Percentiles rank a stretch among this genome's conserved stretches.
Evolutionary conservation across 1,140 invertebrate species (phyloP).

Genomic region (Ladona fulva): DNA sequence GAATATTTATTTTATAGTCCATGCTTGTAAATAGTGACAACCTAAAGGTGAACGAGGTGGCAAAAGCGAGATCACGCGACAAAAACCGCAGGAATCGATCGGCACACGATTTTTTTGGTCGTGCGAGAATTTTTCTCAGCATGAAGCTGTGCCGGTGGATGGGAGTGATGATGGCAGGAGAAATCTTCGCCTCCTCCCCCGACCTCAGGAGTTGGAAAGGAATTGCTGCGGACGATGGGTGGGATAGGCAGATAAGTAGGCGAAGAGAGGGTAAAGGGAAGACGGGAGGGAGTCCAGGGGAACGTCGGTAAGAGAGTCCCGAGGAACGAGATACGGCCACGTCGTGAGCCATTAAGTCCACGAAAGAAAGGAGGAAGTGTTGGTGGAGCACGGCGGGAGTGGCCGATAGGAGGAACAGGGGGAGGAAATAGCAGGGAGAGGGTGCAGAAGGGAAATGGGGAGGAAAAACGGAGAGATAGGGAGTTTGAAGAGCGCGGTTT

Average conservation of each 20-base stretch:
- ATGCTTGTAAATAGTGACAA: no score
- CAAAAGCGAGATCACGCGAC: no score
- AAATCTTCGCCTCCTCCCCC: no score
- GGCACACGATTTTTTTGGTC: no score
- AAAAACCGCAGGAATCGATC: no score
- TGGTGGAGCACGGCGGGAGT: neutral
- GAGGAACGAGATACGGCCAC: neutral
- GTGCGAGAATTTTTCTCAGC: no score
- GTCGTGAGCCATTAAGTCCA: slow-evolving; percentile 3
- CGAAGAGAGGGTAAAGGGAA: neutral
- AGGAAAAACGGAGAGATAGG: neutral
- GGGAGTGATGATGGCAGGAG: neutral
- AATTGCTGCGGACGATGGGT: neutral
- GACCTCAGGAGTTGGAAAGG: neutral
- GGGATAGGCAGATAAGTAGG: neutral
- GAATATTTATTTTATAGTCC: no score
- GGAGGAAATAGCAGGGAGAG: neutral
- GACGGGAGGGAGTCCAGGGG: neutral
- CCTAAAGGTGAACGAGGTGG: no score
- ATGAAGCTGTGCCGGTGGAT: neutral
- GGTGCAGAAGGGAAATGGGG: no score
- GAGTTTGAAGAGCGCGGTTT: neutral
- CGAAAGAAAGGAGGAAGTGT: slow-evolving; percentile 1
- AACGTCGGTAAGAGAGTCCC: no score
- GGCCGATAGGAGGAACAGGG: no score